Conservation (phyloP, 2,797 vertebrate species). For the Cyclura pinguis region DNA sequence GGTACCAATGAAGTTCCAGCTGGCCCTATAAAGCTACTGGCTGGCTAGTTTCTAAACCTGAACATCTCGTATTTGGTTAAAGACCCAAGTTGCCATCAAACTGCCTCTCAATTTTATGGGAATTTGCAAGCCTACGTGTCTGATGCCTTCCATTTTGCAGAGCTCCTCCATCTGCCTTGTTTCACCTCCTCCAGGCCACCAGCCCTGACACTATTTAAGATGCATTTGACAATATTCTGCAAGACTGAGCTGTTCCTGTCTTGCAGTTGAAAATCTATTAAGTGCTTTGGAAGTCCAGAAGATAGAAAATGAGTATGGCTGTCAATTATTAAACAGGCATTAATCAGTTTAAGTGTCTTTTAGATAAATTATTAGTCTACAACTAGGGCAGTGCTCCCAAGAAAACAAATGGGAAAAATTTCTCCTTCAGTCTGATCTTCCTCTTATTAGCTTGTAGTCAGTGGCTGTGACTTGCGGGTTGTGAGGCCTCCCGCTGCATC, state of each 20-base stretch:
- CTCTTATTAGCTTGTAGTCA: neutral
- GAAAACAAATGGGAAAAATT: conserved; percentile 21
- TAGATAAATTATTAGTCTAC: conserved; percentile 33
- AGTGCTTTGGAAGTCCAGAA: conserved; percentile 25
- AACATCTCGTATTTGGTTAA: neutral
- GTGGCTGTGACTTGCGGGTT: neutral
- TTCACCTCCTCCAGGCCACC: neutral
- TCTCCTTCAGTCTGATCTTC: neutral
- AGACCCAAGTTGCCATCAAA: neutral
- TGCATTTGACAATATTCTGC: neutral
- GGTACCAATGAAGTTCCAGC: neutral
- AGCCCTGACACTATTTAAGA: neutral
- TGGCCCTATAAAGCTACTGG: neutral
- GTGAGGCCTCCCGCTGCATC: neutral
- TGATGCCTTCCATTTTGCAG: neutral
- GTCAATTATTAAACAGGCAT: conserved; percentile 37
- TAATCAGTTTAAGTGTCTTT: conserved; percentile 29
- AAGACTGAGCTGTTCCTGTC: neutral
- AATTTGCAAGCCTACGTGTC: neutral
- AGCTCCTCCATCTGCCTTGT: neutral
- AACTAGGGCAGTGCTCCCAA: neutral
- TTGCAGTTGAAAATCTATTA: conserved; percentile 19
- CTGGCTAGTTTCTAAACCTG: neutral
- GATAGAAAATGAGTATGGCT: conserved; percentile 25
- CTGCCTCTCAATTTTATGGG: neutral